A percentile compares a stretch with the other conserved stretches of the same genome.
Evolutionary conservation across 2,888 invertebrate genomes (phyloP).

Genomic region (Glaucopsyche alexis): DNA sequence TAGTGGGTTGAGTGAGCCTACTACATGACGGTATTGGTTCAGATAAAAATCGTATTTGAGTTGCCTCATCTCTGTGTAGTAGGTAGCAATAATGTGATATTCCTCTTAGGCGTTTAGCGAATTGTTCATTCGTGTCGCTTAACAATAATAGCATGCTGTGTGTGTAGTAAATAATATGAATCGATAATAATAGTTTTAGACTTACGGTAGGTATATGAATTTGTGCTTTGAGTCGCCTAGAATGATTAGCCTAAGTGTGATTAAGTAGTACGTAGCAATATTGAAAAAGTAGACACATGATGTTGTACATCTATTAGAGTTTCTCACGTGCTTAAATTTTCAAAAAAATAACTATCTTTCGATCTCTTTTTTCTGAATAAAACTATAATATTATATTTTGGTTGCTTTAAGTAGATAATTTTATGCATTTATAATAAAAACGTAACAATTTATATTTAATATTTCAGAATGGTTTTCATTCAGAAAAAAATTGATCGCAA

Average conservation of each 20-base stretch:
- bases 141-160: slow-evolving; percentile 35
- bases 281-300: slow-evolving; percentile 25
- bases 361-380: slow-evolving; percentile 23
- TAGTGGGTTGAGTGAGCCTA: slow-evolving; percentile 38
- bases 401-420: slow-evolving; percentile 1
- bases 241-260: slow-evolving; percentile 55
- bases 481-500: slow-evolving; percentile 17
- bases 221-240: slow-evolving; percentile 60
- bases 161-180: slow-evolving; percentile 38
- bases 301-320: slow-evolving; percentile 27
- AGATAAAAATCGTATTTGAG: slow-evolving; percentile 49
- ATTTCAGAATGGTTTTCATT: slow-evolving; percentile 1
- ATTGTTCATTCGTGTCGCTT: slow-evolving; percentile 47
- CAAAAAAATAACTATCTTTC: slow-evolving; percentile 2
- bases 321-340: slow-evolving; percentile 31
- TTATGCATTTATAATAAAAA: not conserved
- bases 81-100: slow-evolving; percentile 73
- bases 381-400: not conserved
- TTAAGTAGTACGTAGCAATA: slow-evolving; percentile 34
- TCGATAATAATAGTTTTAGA: slow-evolving; percentile 38
- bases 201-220: slow-evolving; percentile 38
- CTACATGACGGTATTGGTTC: slow-evolving; percentile 44
- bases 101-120: slow-evolving; percentile 59
- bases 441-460: not conserved
- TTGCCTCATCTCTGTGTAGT: slow-evolving; percentile 59